These are phyloP conservation scores for Bombycilla garrulus DNA, from an alignment of 2,113 vertebrate species.

Conservation along the genomic window DNA sequence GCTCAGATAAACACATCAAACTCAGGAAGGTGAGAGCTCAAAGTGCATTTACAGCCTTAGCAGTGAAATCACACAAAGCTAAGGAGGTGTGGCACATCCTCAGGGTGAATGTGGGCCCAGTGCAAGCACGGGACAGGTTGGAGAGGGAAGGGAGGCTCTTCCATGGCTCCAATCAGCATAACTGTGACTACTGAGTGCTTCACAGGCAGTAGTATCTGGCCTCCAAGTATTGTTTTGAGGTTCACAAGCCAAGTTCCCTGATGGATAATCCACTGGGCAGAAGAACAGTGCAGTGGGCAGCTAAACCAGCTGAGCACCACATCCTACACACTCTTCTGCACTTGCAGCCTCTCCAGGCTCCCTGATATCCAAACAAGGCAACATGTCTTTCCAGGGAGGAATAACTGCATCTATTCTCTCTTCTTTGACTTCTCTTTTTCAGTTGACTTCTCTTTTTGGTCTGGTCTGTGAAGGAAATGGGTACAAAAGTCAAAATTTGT, in stretches of 20 bases:
- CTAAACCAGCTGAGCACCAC: neutral
- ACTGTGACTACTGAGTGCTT: neutral
- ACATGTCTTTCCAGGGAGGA: accelerated
- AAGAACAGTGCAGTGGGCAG: neutral
- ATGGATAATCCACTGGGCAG: neutral
- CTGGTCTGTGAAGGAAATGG: neutral
- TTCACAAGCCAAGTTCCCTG: neutral
- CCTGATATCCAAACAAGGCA: neutral
- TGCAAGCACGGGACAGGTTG: neutral
- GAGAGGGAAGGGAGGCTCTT: neutral
- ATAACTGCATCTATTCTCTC: neutral
- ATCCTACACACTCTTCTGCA: neutral
- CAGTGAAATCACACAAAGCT: neutral
- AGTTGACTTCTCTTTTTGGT: neutral
- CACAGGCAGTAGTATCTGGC: neutral
- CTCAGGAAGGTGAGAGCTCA: neutral
- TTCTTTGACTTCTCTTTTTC: neutral
- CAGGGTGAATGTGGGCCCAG: accelerated
- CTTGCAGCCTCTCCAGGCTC: neutral
- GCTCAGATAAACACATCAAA: neutral
- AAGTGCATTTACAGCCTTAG: neutral
- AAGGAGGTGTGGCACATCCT: neutral
- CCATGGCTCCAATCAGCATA: accelerated
- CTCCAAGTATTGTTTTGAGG: neutral
- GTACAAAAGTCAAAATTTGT: neutral